Evolutionary conservation across 1,140 invertebrate species (phyloP).

Genomic region (Belonocnema kinseyi): DNA sequence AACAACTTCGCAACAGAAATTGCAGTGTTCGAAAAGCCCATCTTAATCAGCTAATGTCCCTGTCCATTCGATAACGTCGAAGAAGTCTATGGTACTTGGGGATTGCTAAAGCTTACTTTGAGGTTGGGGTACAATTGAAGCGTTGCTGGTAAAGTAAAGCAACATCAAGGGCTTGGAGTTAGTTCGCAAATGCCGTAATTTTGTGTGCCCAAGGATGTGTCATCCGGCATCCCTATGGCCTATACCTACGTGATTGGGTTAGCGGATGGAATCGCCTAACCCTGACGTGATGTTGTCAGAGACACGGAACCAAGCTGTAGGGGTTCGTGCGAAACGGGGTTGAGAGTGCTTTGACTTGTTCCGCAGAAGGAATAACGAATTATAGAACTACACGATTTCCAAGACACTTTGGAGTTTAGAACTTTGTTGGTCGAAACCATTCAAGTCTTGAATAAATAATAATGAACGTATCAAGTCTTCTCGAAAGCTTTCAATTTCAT

Average conservation of each 20-base stretch:
- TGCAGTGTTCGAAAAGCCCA: constrained; percentile 34
- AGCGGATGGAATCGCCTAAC: constrained; percentile 50
- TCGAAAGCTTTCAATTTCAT: too few species aligned
- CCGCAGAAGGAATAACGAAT: constrained; percentile 2
- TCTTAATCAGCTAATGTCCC: constrained; percentile 54
- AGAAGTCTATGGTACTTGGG: constrained; percentile 16
- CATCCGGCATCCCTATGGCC: constrained; percentile 33
- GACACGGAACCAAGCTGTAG: not conserved
- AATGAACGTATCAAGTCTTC: too few species aligned
- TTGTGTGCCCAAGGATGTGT: constrained; percentile 53
- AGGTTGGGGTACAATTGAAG: constrained; percentile 42
- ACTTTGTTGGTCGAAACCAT: too few species aligned
- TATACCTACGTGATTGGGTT: constrained; percentile 46
- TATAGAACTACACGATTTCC: not conserved
- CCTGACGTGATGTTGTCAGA: constrained; percentile 33
- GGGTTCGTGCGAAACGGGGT: constrained; percentile 14
- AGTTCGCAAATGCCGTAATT: constrained; percentile 57
- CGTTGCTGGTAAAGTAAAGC: constrained; percentile 38
- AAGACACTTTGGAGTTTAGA: too few species aligned
- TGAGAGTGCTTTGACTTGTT: constrained; percentile 15
- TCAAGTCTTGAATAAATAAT: too few species aligned
- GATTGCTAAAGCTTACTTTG: constrained; percentile 39
- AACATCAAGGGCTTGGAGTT: constrained; percentile 56
- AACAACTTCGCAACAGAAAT: constrained; percentile 27
- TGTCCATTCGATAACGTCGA: constrained; percentile 24